Conservation (phyloP, 2,888 invertebrate genomes). For the Cynaeus angustus region DNA sequence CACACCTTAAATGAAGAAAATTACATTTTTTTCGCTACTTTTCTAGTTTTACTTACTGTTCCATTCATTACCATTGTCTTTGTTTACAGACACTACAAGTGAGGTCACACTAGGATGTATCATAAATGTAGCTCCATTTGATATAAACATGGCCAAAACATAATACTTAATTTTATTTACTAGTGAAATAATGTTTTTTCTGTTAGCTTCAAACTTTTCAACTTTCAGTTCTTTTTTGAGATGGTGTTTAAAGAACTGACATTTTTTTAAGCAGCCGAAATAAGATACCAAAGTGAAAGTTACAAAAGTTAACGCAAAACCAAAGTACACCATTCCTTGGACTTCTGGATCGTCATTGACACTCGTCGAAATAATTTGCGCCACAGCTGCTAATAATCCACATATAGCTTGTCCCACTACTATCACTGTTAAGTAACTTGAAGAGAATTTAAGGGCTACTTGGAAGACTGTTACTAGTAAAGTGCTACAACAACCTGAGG, state of each 20-base stretch:
- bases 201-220: conserved; percentile 3
- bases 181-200: background rate
- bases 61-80: conserved; percentile 38
- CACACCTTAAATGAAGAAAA: conserved; percentile 11
- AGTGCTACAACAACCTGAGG: conserved; percentile 9
- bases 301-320: conserved; percentile 21
- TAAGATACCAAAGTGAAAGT: conserved; percentile 12
- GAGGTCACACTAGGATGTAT: conserved; percentile 13
- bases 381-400: conserved; percentile 31
- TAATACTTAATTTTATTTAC: conserved; percentile 7
- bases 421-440: conserved; percentile 21
- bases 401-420: conserved; percentile 39
- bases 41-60: background rate
- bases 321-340: conserved; percentile 37
- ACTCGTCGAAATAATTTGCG: conserved; percentile 38
- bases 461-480: background rate
- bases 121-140: background rate
- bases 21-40: background rate
- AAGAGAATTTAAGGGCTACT: too few species aligned
- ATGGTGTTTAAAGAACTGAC: conserved; percentile 20
- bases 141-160: background rate
- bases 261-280: background rate
- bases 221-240: background rate
- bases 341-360: background rate
- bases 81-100: conserved; percentile 33